Evolutionary conservation across 2,113 vertebrate genomes (phyloP), one percentile per base, ranked within the genome.

Genomic region (Promerops cafer): DNA sequence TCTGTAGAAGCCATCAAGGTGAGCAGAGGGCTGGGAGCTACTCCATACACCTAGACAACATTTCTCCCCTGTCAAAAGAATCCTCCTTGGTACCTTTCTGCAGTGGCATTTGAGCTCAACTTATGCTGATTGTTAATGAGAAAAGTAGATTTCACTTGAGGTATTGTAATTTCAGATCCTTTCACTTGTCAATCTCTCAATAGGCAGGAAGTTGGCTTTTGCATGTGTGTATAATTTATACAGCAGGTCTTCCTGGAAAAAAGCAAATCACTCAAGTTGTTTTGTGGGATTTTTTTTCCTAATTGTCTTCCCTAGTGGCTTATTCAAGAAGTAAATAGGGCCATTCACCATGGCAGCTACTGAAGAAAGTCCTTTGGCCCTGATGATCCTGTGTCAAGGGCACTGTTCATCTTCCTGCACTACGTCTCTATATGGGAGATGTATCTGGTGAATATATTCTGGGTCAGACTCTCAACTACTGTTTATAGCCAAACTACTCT

Each of bases 1-100:
- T 98, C 99, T 0, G 98, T 99, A 94, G 99, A 99, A 97, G 99
- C 99, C 97, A 99, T 99, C 92, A 99, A 99, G 99, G 99, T 99
- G 89, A 96, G 96, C 49, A 52, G 4, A 5, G 3, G 6, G 13
- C 53, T 75, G 56, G 8, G 21, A 69, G 54, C 21, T 42, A 1
- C 0, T 52, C 4, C 9, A 0, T n/a, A 12, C 33, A 27, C 39
- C 37, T 31, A 31, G 59, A 39, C 2, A 47, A 13, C 22, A 15
- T 18, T 66, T 91, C 37, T 52, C 9, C 56, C 27, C 3, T 30
- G 9, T 57, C 15, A 11, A 68, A 88, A 70, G 18, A 68, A 53
- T 75, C 39, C 47, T 64, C 6, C 37, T 64, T 28, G 9, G 14
- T 78, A 13, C 22, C 92, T 83, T 86, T 83, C 53, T 6, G 1